These are phyloP conservation scores for Athalia circularis DNA, from an alignment of 2,888 invertebrate species.

Conservation along the genomic window DNA sequence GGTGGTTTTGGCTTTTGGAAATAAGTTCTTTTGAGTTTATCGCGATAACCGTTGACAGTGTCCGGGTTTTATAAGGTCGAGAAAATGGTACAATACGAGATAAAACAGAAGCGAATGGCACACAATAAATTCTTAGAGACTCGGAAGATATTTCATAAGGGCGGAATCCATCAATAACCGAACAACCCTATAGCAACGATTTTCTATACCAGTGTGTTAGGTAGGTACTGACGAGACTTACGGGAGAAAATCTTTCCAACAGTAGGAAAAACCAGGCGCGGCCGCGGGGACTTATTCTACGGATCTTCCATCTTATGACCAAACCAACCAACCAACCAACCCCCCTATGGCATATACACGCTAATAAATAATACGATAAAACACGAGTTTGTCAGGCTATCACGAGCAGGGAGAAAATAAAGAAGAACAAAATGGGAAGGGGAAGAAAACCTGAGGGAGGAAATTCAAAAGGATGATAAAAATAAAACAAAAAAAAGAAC, in stretches of 20 bases:
- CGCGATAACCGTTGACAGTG: neutral
- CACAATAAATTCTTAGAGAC: constrained; percentile 72
- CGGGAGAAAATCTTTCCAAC: neutral
- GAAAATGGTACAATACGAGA: constrained; percentile 68
- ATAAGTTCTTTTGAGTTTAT: neutral
- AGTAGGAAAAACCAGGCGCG: neutral
- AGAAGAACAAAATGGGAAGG: neutral
- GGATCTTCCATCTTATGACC: neutral
- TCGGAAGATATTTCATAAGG: constrained; percentile 73
- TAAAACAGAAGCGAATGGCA: constrained; percentile 71
- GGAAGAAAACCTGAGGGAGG: neutral
- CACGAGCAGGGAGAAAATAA: constrained; percentile 61
- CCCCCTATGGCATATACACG: constrained; percentile 56
- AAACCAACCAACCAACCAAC: constrained; percentile 49
- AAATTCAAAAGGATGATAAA: too few species aligned
- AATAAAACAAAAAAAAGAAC: too few species aligned
- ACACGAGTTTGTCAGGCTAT: constrained; percentile 67
- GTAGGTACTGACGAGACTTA: neutral
- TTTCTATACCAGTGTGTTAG: neutral
- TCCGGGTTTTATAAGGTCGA: constrained; percentile 65
- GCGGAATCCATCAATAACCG: constrained; percentile 74
- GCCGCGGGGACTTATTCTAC: constrained; percentile 16
- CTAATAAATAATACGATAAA: constrained; percentile 74
- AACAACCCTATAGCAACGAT: constrained; percentile 27
- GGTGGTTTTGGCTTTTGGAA: neutral